Evolutionary conservation across 2,113 vertebrate genomes (phyloP).

Genomic region (Gracilinanus agilis): DNA sequence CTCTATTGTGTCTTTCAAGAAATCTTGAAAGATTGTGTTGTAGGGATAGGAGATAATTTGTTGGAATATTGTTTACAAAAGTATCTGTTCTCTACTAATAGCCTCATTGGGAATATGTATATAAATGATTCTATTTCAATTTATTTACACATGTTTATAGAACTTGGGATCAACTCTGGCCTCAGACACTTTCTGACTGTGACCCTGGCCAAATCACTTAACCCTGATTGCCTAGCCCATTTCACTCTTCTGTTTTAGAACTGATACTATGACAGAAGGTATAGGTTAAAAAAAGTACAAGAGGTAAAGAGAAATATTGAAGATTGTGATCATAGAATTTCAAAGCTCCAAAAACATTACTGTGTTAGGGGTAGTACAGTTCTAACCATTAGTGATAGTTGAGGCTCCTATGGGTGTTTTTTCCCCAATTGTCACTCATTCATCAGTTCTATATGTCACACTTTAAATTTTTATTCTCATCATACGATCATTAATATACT

Average conservation of each 20-base stretch:
- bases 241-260: too few relatives aligned
- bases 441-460: not conserved
- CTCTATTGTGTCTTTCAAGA: not conserved
- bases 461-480: not conserved
- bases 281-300: not conserved
- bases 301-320: not conserved
- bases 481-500: not conserved
- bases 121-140: not conserved
- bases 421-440: not conserved
- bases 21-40: not conserved
- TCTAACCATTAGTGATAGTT: not conserved
- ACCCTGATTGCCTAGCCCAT: too few relatives aligned
- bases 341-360: not conserved
- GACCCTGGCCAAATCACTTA: too few relatives aligned
- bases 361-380: not conserved
- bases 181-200: too few relatives aligned
- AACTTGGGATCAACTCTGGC: too few relatives aligned
- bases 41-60: not conserved
- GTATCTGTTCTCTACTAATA: not conserved
- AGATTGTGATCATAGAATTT: not conserved
- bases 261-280: too few relatives aligned
- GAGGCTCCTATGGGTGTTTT: not conserved
- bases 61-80: not conserved
- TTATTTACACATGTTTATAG: not conserved
- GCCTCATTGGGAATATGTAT: not conserved